A percentile compares a stretch with the other conserved stretches of the same genome.
Conservation (phyloP, 2,888 invertebrate species). For the Scaptomyza flava region DNA sequence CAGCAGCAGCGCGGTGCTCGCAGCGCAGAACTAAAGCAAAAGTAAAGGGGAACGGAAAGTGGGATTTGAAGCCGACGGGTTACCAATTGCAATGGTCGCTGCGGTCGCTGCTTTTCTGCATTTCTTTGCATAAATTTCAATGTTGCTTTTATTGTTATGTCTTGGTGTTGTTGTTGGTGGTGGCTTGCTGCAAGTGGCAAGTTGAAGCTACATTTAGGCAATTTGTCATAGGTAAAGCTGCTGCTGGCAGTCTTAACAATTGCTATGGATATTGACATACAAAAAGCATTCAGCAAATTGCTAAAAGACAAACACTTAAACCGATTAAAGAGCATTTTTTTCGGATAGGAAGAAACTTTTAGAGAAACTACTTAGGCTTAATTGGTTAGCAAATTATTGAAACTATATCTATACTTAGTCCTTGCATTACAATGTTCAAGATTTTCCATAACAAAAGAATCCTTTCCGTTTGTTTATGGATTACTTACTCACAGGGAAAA, state of each 20-base stretch:
- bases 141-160: slow-evolving; percentile 26
- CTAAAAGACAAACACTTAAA: slow-evolving; percentile 7
- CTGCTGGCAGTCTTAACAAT: slow-evolving; percentile 44
- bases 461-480: no score
- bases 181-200: slow-evolving; percentile 44
- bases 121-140: slow-evolving; percentile 73
- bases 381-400: no score
- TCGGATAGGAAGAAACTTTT: no score
- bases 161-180: slow-evolving; percentile 25
- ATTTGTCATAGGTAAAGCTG: slow-evolving; percentile 69
- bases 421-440: no score
- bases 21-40: neutral
- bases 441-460: no score
- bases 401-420: no score
- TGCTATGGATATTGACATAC: slow-evolving; percentile 55
- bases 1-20: neutral
- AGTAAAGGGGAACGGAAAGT: neutral
- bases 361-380: no score
- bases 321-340: neutral
- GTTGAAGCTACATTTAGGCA: slow-evolving; percentile 66
- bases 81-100: slow-evolving; percentile 34
- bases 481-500: neutral
- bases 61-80: slow-evolving; percentile 7
- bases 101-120: slow-evolving; percentile 66
- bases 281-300: slow-evolving; percentile 40